Conservation (phyloP, 2,797 vertebrate genomes). For the Ptychadena robeensis region DNA sequence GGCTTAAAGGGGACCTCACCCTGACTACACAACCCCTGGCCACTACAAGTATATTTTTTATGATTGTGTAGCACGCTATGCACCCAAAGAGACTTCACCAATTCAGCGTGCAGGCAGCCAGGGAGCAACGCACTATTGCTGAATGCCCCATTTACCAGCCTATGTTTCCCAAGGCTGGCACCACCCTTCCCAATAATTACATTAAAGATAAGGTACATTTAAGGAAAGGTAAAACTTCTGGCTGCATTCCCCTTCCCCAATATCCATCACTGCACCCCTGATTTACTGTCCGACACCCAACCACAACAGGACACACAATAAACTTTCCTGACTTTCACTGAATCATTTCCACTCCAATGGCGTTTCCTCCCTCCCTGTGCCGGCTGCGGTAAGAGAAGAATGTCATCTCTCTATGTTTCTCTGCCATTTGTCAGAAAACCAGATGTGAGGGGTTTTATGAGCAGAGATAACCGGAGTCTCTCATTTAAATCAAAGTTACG, state of each 20-base stretch:
- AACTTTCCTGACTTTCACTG: conserved; percentile 49
- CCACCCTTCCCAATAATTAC: too few relatives aligned
- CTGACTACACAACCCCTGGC: too few relatives aligned
- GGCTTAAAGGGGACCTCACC: too few relatives aligned
- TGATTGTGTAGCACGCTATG: too few relatives aligned
- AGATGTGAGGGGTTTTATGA: conserved; percentile 47
- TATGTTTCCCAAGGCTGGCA: too few relatives aligned
- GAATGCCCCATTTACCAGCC: too few relatives aligned
- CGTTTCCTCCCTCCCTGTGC: conserved; percentile 9
- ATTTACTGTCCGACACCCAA: conserved; percentile 18
- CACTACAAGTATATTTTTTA: too few relatives aligned
- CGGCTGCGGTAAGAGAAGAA: conserved; percentile 43
- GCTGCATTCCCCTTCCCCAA: not conserved
- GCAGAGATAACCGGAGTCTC: conserved; percentile 39
- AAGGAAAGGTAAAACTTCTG: not conserved
- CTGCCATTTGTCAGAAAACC: conserved; percentile 55
- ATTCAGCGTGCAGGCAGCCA: too few relatives aligned
- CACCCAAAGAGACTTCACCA: too few relatives aligned
- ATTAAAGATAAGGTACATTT: too few relatives aligned
- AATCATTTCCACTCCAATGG: conserved; percentile 54
- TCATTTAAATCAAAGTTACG: conserved; percentile 44
- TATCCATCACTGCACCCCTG: conserved; percentile 11
- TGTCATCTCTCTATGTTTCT: conserved; percentile 47
- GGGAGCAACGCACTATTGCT: too few relatives aligned
- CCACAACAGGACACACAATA: conserved; percentile 22